Percentiles rank a stretch among this genome's conserved stretches.
These are phyloP conservation scores for Leptoteleia sp. DNA, from an alignment of 1,140 invertebrate species.

Conservation along the genomic window DNA sequence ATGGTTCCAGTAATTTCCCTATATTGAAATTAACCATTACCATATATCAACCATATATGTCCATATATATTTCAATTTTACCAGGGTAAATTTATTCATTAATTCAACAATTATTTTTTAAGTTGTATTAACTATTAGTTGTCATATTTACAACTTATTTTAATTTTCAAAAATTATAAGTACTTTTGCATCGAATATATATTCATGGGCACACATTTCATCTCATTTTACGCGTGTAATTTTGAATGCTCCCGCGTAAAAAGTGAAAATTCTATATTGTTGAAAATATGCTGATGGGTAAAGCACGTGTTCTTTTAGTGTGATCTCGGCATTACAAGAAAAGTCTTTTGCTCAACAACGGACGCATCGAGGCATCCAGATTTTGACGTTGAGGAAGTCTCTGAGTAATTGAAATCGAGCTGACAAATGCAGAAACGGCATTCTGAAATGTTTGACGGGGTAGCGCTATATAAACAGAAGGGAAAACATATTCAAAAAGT, in stretches of 20 bases:
- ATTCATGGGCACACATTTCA: background rate
- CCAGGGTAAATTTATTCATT: too few relatives aligned
- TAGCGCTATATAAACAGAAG: slow-evolving; percentile 10
- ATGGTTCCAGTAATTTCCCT: too few relatives aligned
- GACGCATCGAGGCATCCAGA: slow-evolving; percentile 36
- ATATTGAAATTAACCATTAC: too few relatives aligned
- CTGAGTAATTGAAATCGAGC: slow-evolving; percentile 61
- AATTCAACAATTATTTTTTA: too few relatives aligned
- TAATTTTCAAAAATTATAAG: too few relatives aligned
- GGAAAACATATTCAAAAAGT: slow-evolving; percentile 23
- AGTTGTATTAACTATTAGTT: too few relatives aligned
- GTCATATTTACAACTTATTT: too few relatives aligned
- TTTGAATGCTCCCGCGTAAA: too few relatives aligned
- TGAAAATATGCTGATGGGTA: slow-evolving; percentile 8
- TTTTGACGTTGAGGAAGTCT: slow-evolving; percentile 40
- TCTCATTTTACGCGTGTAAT: too few relatives aligned
- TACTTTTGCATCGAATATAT: background rate
- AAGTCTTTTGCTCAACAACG: slow-evolving; percentile 45
- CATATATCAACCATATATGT: too few relatives aligned
- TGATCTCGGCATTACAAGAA: slow-evolving; percentile 43
- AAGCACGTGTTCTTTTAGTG: slow-evolving; percentile 12
- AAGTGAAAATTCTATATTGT: slow-evolving; percentile 6
- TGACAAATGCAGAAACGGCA: slow-evolving; percentile 49
- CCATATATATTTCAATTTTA: too few relatives aligned
- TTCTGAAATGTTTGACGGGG: slow-evolving; percentile 16